Base-by-base conservation (phyloP, 1,140 invertebrate species). In the Phocides pigmalion region DNA sequence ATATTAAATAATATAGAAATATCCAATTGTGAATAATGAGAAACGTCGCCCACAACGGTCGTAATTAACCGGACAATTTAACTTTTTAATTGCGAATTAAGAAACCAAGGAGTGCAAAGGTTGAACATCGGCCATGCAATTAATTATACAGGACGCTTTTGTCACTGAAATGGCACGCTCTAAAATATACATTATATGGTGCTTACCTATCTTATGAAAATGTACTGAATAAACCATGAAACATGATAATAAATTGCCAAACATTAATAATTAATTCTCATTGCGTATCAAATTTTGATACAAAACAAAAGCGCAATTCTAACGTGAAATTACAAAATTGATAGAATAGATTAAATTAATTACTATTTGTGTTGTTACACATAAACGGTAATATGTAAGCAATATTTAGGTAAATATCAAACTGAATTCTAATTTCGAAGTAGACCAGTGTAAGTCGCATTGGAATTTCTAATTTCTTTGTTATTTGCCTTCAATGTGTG, bases 81-180 rank as follows among this genome's bases (percentile, higher is more conserved):
- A 85, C 81, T 87, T 89, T 83, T 82, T 80, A 87, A 87, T 89
- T 87, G 74, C 76, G 79, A 86, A 80, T 88, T 84, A 82, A 86
- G 80, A 80, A 81, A 79, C 68, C 78, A 71, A 65, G 62, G 74
- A 83, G 76, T 78, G 72, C 68, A 75, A 82, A 83, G 76, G 77
- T 79, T 74, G 74, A 73, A 73, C 71, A 75, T 59, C 64, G 47
- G 64, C 68, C 59, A 51, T 44, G 64, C 62, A 74, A 79, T 85
- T 78, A 79, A 81, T 81, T 82, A 70, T 78, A 62, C 66, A 62
- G 56, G 76, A 70, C 62, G 70, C 77, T 76, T 71, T 79, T 61
- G 49, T 79, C 68, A 70, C 66, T 32, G 41, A 59, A 59, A 46
- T 16, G 15, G n/a, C 46, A 59, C 16, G 25, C 9, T 72, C 63